Conservation (phyloP, 2,113 vertebrate species). For the Sigmodon hispidus region DNA sequence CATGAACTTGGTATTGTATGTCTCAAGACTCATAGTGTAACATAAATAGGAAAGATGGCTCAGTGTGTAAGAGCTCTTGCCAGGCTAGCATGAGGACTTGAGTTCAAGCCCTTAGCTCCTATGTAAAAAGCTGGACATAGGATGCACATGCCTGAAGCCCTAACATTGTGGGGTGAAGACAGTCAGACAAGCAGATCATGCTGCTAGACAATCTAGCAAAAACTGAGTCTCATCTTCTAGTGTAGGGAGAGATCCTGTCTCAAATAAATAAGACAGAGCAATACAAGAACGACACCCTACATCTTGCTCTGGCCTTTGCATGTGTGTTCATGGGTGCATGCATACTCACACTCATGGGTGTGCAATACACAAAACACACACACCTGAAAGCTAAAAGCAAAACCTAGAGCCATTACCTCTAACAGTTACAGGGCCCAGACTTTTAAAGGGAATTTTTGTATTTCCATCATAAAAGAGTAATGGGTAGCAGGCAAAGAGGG, state of each 20-base stretch:
- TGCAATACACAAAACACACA: not conserved
- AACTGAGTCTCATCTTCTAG: not conserved
- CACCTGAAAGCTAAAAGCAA: not conserved
- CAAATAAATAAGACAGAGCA: not conserved
- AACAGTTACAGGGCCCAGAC: not conserved
- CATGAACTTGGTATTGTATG: not conserved
- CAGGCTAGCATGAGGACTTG: not conserved
- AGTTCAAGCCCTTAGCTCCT: not conserved
- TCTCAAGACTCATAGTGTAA: not conserved
- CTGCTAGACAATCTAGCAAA: not conserved
- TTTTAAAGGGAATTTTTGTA: not conserved
- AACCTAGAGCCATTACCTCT: not conserved
- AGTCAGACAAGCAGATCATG: not conserved
- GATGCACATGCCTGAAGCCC: not conserved
- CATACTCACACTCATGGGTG: not conserved
- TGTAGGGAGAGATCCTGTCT: too few relatives aligned
- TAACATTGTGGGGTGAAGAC: not conserved
- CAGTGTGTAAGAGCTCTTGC: not conserved
- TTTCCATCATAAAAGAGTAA: not conserved
- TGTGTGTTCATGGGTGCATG: not conserved
- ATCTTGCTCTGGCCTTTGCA: not conserved
- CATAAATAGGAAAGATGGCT: not conserved
- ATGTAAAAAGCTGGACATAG: not conserved
- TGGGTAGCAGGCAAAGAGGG: not conserved
- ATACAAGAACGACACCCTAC: not conserved